Conservation (phyloP, 1,140 invertebrate genomes). For the Drosophila tsacasi region DNA sequence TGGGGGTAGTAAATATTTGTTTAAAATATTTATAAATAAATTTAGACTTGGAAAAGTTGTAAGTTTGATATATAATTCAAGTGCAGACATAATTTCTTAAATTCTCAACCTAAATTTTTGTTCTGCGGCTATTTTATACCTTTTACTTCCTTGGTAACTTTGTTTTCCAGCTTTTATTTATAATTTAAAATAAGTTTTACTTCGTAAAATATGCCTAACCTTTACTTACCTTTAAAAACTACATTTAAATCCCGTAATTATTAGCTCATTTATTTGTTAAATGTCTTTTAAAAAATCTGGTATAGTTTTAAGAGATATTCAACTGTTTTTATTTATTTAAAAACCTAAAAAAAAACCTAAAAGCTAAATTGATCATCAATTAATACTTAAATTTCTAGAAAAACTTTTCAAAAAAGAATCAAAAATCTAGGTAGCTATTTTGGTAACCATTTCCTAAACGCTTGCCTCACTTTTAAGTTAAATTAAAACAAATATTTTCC, state of each 20-base stretch:
- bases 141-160: neutral
- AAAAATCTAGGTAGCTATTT: too few species aligned
- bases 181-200: too few species aligned
- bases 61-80: neutral
- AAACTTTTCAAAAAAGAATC: too few species aligned
- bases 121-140: neutral
- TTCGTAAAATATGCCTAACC: too few species aligned
- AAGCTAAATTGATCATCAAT: too few species aligned
- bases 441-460: neutral
- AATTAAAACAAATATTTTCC: neutral
- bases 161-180: neutral
- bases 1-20: neutral
- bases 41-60: neutral
- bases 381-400: too few species aligned
- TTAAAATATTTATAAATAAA: neutral
- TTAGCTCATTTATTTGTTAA: neutral
- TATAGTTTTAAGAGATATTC: too few species aligned
- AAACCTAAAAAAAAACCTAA: too few species aligned
- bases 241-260: too few species aligned
- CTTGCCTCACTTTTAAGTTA: neutral
- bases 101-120: neutral
- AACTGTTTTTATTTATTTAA: too few species aligned
- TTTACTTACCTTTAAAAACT: too few species aligned
- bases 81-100: neutral
- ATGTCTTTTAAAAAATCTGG: neutral